Evolutionary conservation across 2,797 vertebrate genomes (phyloP), one percentile per base, ranked within the genome.

Genomic region (Characodon lateralis): DNA sequence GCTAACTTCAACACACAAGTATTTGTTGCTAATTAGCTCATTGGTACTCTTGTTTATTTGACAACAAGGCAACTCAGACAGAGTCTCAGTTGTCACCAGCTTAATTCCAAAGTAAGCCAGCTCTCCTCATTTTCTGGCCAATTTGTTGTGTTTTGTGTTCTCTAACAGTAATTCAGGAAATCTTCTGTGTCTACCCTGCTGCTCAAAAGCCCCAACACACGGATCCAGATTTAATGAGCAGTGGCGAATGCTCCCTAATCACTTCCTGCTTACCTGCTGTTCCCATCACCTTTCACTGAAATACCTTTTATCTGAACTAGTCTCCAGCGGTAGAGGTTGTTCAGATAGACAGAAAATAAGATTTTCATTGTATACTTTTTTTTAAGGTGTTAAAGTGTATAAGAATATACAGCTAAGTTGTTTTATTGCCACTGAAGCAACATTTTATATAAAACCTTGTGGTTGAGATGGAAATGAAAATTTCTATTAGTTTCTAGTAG

Each of bases 221-320:
- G 85, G 81, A 88, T 77, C 12, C 20, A 6, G 83, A 89, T 87
- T 91, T 93, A 94, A 93, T 89, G 90, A 91, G 87, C 86, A 80
- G 78, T 86, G 69, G 71, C 56, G 73, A 84, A 69, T 78, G 83
- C 43, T 55, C 81, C 78, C 80, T 91, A 89, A 91, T 91, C 86
- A 89, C 85, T 79, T 84, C 77, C 87, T 83, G 82, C 80, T 84
- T 76, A 85, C 83, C 66, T 69, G 71, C 71, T 72, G 71, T 51
- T 72, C 26, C 76, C 86, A 86, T 73, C 79, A 41, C 76, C 66
- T 50, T 56, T 55, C 41, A 9, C 56, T 68, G 78, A 84, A 77
- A 56, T 20, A 48, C 10, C 18, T 3, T 68, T 56, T 71, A 73
- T 79, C 79, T 35, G 48, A 50, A 0, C 74, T 35, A 8, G 6